Evolutionary conservation across 2,113 vertebrate species (phyloP).

Genomic region (Myrmophylax atrothorax): DNA sequence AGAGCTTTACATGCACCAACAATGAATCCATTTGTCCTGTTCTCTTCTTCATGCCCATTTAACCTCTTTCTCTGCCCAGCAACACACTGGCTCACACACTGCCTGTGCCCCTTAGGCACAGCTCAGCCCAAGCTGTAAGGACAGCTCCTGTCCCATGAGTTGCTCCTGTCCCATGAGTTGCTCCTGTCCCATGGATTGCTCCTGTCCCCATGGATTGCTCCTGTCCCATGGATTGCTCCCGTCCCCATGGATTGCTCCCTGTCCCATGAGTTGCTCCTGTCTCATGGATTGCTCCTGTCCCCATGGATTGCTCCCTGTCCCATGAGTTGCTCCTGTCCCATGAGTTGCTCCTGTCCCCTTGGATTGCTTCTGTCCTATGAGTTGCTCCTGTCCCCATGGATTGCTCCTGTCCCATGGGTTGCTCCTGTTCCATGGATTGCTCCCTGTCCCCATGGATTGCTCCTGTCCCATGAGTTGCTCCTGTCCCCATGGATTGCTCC

Average conservation of each 20-base stretch:
- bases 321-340: fast-evolving
- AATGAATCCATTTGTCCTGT: neutral
- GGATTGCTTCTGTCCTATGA: neutral
- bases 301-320: neutral
- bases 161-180: neutral
- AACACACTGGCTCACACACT: fast-evolving
- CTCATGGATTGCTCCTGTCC: neutral
- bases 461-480: too few species aligned
- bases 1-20: neutral
- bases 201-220: neutral
- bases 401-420: neutral
- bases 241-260: neutral
- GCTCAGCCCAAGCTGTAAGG: fast-evolving
- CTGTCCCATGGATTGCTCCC: fast-evolving
- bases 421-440: fast-evolving
- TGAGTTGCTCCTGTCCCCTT: fast-evolving
- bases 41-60: neutral
- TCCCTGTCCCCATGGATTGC: fast-evolving
- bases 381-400: neutral
- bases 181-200: fast-evolving
- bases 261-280: fast-evolving
- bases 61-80: neutral
- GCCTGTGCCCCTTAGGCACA: fast-evolving
- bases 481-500: fast-evolving
- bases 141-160: neutral